phyloP scores from a whole-genome alignment of 1,140 invertebrate species.

The Caerostris extrusa region DNA sequence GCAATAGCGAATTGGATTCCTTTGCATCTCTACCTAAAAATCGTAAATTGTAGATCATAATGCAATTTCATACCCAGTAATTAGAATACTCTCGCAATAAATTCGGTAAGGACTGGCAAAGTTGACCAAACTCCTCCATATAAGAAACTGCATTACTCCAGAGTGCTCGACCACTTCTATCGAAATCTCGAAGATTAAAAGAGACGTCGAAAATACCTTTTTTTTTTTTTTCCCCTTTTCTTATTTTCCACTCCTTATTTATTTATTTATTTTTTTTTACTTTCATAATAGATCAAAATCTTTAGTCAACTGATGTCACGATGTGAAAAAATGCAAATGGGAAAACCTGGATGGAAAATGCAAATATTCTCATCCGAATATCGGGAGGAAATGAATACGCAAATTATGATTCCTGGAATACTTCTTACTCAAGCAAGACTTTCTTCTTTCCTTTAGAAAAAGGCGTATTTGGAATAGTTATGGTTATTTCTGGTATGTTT shows the following conservation, averaged over 20 bases:
- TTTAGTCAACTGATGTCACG: constrained; percentile 60
- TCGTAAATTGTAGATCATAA: not conserved
- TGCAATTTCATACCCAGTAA: not conserved
- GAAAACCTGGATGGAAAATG: constrained; percentile 59
- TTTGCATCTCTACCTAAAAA: not conserved
- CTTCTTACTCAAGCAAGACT: constrained; percentile 56
- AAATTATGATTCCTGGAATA: constrained; percentile 65
- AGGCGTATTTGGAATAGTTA: constrained; percentile 57
- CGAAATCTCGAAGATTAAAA: constrained; percentile 5
- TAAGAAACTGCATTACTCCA: not conserved
- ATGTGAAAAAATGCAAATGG: constrained; percentile 72
- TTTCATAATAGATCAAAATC: constrained; percentile 72
- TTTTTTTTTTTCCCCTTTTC: not conserved
- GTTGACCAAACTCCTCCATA: not conserved
- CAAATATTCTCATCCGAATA: constrained; percentile 62
- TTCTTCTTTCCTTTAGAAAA: constrained; percentile 46
- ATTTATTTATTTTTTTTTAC: not conserved
- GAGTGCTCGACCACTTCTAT: constrained; percentile 14
- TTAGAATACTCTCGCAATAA: not conserved
- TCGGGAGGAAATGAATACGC: constrained; percentile 63
- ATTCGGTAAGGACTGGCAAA: not conserved
- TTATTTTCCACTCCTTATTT: not conserved
- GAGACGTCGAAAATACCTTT: not conserved
- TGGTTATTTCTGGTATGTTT: constrained; percentile 63
- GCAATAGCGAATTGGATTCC: not conserved